Conservation (phyloP, 2,888 invertebrate genomes). For the Acronicta psi region DNA sequence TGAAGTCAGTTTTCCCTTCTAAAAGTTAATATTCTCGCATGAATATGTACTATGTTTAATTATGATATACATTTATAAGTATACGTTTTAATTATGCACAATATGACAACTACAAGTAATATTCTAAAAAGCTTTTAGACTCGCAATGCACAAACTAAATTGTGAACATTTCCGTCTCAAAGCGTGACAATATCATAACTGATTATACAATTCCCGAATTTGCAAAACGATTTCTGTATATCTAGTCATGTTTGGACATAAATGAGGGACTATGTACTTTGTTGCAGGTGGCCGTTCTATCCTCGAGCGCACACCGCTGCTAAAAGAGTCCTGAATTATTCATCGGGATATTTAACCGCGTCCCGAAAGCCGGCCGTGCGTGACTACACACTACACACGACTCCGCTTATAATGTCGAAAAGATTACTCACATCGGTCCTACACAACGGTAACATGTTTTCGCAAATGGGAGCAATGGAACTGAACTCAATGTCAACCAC, state of each 20-base stretch:
- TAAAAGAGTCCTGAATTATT: slow-evolving; percentile 86
- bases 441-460: slow-evolving; percentile 46
- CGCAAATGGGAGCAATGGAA: slow-evolving; percentile 44
- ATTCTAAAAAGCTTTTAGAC: not conserved
- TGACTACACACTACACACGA: slow-evolving; percentile 65
- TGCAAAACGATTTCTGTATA: slow-evolving; percentile 66
- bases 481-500: slow-evolving; percentile 22
- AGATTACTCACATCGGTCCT: slow-evolving; percentile 60
- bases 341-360: slow-evolving; percentile 83
- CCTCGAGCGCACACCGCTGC: slow-evolving; percentile 72
- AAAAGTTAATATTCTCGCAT: too few relatives aligned
- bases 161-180: slow-evolving; percentile 18
- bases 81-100: too few relatives aligned
- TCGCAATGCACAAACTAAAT: slow-evolving; percentile 11
- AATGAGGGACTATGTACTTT: slow-evolving; percentile 82
- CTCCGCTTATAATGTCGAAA: slow-evolving; percentile 65
- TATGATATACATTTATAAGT: too few relatives aligned
- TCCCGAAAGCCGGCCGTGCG: slow-evolving; percentile 69
- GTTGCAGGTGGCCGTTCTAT: slow-evolving; percentile 82
- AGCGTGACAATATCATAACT: slow-evolving; percentile 35
- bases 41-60: too few relatives aligned
- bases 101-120: not conserved
- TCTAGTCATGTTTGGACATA: slow-evolving; percentile 71
- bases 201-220: slow-evolving; percentile 68
- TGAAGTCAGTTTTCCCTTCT: too few relatives aligned